A percentile compares a stretch with the other conserved stretches of the same genome.
Evolutionary conservation across 2,888 invertebrate species (phyloP).

Genomic region (Caenorhabditis angaria): DNA sequence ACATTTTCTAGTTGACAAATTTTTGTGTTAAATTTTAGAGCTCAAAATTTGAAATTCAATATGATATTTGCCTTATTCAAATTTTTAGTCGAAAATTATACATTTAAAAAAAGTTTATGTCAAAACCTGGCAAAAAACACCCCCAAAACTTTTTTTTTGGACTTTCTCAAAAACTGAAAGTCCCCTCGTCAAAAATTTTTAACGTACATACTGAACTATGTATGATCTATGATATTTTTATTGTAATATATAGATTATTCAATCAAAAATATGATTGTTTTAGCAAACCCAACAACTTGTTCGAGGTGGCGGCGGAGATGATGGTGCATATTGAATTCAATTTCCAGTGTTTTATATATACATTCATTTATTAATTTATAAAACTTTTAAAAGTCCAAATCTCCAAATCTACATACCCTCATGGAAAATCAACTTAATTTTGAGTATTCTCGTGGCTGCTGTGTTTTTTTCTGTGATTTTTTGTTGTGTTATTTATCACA

Average conservation of each 20-base stretch:
- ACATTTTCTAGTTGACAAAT: neutral
- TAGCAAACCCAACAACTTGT: slow-evolving; percentile 50
- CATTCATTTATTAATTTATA: too few species aligned
- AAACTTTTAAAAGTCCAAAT: too few species aligned
- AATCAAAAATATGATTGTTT: slow-evolving; percentile 12
- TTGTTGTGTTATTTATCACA: slow-evolving; percentile 7
- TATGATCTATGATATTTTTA: too few species aligned
- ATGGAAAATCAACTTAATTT: too few species aligned
- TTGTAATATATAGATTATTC: too few species aligned
- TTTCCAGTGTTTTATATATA: slow-evolving; percentile 1
- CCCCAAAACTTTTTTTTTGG: too few species aligned
- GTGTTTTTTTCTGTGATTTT: neutral
- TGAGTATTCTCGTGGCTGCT: neutral
- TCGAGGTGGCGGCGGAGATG: slow-evolving; percentile 52
- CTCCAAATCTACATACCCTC: too few species aligned
- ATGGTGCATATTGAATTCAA: slow-evolving; percentile 45
- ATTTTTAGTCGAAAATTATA: neutral
- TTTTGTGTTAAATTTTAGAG: neutral
- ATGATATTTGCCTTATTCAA: neutral
- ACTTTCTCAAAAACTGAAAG: neutral
- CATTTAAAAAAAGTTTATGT: neutral
- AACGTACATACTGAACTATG: too few species aligned
- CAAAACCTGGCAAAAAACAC: neutral
- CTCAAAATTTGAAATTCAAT: slow-evolving; percentile 6
- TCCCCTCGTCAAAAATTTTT: neutral